Conservation (phyloP, 1,140 invertebrate species). For the Drosophila repleta region DNA sequence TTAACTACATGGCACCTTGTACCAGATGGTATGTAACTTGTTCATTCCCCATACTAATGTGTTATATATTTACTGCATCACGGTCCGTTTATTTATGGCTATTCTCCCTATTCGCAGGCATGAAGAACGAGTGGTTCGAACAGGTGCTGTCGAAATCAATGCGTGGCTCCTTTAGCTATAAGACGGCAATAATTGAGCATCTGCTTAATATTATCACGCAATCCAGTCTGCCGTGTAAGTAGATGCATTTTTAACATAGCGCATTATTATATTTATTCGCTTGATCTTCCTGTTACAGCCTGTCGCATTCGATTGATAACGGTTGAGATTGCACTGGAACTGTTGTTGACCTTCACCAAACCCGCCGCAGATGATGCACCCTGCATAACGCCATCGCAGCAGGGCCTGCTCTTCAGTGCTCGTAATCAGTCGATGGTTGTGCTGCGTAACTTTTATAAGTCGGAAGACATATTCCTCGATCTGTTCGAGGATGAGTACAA, state of each 20-base stretch:
- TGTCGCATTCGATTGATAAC: conserved; percentile 95
- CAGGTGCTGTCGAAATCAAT: conserved; percentile 85
- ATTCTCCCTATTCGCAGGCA: conserved; percentile 85
- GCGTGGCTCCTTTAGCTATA: conserved; percentile 85
- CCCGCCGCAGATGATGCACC: conserved; percentile 84
- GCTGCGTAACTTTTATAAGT: conserved; percentile 97
- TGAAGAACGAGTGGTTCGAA: conserved; percentile 90
- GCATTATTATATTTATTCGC: not conserved
- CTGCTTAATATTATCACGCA: conserved; percentile 91
- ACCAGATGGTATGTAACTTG: conserved; percentile 73
- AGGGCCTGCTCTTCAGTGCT: conserved; percentile 86
- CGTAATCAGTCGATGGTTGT: conserved; percentile 94
- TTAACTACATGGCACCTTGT: conserved; percentile 49
- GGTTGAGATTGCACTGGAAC: conserved; percentile 92
- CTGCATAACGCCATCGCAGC: conserved; percentile 84
- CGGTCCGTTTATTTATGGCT: not conserved
- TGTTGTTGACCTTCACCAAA: conserved; percentile 88
- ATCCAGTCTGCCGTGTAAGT: conserved; percentile 92
- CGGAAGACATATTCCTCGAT: conserved; percentile 99
- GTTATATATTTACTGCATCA: not conserved
- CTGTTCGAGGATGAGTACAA: conserved; percentile 99
- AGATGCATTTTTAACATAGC: not conserved
- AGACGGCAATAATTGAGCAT: conserved; percentile 90
- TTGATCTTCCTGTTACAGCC: conserved; percentile 77
- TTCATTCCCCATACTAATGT: conserved; percentile 53